Evolutionary conservation across 2,113 vertebrate genomes (phyloP), one percentile per base, ranked within the genome.

Genomic region (Pleuronectes platessa): DNA sequence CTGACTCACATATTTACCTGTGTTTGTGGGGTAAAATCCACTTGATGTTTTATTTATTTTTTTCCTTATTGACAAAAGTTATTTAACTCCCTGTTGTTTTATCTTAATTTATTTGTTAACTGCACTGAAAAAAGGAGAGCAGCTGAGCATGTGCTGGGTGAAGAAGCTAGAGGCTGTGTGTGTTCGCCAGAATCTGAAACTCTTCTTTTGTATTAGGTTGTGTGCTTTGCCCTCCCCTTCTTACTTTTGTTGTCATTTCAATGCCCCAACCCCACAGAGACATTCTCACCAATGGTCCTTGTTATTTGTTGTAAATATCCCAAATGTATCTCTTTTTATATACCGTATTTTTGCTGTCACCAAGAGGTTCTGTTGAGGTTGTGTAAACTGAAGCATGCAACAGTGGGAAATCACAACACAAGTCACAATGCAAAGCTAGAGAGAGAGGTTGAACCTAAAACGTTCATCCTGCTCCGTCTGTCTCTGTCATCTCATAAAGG

Each of bases 251-350:
- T 15, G 31, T 27, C 65, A 37, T 82, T 87, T 80, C 51, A 63
- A 72, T 58, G 35, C 8, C 23, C 20, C 62, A 61, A 21, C 47
- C 58, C 13, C 61, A n/a, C 20, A 51, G 53, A 85, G 61, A 51
- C 51, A 4, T 47, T 64, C 31, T 24, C 82, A 63, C 45, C 70
- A 77, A 71, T 88, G 78, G 54, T 84, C 60, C 75, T 81, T 73
- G 67, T 80, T 79, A 82, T 89, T 89, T 83, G 40, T 54, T 92
- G 91, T 92, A 91, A 90, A 92, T 90, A 91, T 85, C 68, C 79
- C 59, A 72, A 79, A 70, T 62, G 37, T 70, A 55, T 79, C 74
- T 71, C 62, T 74, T 67, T 88, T 85, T 88, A 55, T 87, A 76
- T 77, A 67, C 54, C 71, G 61, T 85, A 79, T 81, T 79, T 74